phyloP scores from a whole-genome alignment of 2,888 invertebrate genomes.

The Hanleya hanleyi region DNA sequence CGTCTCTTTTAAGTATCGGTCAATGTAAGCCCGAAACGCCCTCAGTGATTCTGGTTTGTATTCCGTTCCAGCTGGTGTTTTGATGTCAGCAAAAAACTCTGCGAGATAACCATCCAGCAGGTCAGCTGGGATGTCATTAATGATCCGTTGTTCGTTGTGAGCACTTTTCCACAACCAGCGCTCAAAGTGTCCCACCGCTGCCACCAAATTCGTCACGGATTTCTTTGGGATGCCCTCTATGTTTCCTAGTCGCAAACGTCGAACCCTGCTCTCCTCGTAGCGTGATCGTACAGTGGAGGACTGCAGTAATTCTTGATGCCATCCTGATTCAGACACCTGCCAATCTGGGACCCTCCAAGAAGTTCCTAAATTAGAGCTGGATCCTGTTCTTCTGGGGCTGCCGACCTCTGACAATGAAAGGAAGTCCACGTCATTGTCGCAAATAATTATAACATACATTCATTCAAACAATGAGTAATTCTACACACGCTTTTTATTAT shows the following conservation, averaged over 20 bases:
- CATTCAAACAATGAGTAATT: no score
- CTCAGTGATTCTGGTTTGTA: neutral
- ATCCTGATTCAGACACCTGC: no score
- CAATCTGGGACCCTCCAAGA: no score
- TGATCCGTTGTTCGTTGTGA: neutral
- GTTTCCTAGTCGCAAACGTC: neutral
- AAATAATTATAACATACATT: no score
- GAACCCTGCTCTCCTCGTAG: neutral
- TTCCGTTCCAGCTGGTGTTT: neutral
- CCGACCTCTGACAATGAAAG: no score
- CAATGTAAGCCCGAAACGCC: neutral
- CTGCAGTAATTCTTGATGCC: no score
- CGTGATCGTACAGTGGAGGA: no score
- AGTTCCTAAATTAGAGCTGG: no score
- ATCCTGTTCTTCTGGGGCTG: no score
- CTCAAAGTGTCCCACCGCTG: conserved; percentile 1
- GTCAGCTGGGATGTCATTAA: neutral
- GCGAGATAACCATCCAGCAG: neutral
- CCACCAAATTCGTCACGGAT: conserved; percentile 1
- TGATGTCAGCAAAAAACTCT: neutral
- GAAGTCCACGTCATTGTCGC: no score
- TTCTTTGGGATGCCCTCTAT: neutral
- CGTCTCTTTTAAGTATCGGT: neutral
- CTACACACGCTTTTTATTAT: no score
- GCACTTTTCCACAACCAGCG: neutral